Percentiles rank a stretch among this genome's conserved stretches.
Evolutionary conservation across 2,113 vertebrate genomes (phyloP).

Genomic region (Onychorhynchus coronatus): DNA sequence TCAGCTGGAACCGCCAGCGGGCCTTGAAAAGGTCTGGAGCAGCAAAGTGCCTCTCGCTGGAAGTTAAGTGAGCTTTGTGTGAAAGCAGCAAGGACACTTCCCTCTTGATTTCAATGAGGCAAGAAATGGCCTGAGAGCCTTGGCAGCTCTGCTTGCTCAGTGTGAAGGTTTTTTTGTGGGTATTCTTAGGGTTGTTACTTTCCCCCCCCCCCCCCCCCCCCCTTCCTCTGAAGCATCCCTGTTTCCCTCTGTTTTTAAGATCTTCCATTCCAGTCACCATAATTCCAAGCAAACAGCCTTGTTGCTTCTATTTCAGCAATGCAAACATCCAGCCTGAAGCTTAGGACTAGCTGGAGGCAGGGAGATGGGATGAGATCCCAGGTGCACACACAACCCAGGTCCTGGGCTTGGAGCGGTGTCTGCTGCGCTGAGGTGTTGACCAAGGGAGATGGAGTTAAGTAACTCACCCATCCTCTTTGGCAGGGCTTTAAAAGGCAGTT

Average conservation of each 20-base stretch:
- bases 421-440: not conserved
- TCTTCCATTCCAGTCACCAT: not conserved
- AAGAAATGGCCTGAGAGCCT: not conserved
- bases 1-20: not conserved
- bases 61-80: slow-evolving; percentile 54
- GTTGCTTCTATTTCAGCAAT: not conserved
- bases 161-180: not conserved
- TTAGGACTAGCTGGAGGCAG: not conserved
- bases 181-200: fast-evolving
- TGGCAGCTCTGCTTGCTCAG: not conserved
- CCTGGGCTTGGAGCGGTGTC: not conserved
- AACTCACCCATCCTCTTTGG: not conserved
- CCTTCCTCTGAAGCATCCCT: not conserved
- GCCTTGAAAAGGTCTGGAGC: slow-evolving; percentile 1
- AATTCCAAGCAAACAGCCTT: not conserved
- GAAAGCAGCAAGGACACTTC: slow-evolving; percentile 2
- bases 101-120: not conserved
- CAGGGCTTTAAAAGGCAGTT: not conserved
- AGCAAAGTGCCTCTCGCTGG: not conserved
- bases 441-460: not conserved
- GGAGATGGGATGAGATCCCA: not conserved
- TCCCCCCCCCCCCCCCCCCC: fast-evolving
- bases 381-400: fast-evolving
- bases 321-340: not conserved
- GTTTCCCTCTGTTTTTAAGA: not conserved